These are phyloP conservation scores for Pangasius mekongensis DNA, from an alignment of 2,797 vertebrate species.

Conservation along the genomic window DNA sequence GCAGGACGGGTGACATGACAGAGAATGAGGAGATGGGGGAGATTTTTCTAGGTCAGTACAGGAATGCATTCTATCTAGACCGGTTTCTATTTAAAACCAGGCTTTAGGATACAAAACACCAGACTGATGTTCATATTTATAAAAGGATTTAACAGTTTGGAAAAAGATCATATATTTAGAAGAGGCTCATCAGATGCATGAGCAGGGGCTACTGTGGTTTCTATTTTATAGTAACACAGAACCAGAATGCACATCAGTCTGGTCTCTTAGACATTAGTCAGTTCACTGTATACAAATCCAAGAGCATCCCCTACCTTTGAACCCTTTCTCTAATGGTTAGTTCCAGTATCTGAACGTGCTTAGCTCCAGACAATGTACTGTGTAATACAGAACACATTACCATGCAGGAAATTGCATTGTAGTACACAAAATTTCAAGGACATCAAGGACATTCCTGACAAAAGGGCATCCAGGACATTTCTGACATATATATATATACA, in stretches of 20 bases:
- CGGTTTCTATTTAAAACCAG: conserved; percentile 55
- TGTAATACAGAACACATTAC: neutral
- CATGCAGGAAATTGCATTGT: neutral
- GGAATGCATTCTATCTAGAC: conserved; percentile 44
- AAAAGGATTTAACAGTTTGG: neutral
- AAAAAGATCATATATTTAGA: neutral
- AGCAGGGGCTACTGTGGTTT: conserved; percentile 3
- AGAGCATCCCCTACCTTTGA: neutral
- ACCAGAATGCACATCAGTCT: neutral
- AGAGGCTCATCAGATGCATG: neutral
- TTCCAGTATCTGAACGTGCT: neutral
- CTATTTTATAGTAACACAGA: neutral
- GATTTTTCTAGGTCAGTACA: conserved; percentile 67
- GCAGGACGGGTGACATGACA: neutral
- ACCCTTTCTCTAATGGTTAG: conserved; percentile 15
- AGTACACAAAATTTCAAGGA: neutral
- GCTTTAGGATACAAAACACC: conserved; percentile 39
- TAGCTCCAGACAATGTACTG: neutral
- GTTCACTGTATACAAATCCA: neutral
- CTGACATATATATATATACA: no score
- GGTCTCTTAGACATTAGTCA: conserved; percentile 10
- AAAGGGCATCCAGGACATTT: neutral
- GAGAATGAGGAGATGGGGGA: conserved; percentile 21
- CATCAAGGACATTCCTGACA: neutral
- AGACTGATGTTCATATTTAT: conserved; percentile 33